Evolutionary conservation across 2,888 invertebrate species (phyloP).

Genomic region (Stenolophus ochropezus): DNA sequence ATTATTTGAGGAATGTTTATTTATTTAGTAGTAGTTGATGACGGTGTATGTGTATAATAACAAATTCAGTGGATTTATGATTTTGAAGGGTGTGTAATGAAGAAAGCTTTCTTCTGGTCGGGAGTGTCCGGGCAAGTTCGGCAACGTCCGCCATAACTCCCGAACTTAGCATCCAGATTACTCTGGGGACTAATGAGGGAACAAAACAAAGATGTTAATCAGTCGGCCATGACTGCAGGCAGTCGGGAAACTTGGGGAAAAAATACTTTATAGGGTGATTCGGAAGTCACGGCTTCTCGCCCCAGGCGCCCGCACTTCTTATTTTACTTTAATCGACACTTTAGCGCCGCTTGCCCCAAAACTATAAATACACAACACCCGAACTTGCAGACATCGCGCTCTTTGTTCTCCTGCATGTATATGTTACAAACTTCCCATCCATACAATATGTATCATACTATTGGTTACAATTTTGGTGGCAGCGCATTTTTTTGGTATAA

Average conservation of each 20-base stretch:
- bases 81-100: neutral
- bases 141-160: conserved; percentile 65
- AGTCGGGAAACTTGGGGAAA: conserved; percentile 11
- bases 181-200: conserved; percentile 68
- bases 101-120: neutral
- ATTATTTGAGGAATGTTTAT: no score
- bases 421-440: no score
- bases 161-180: conserved; percentile 69
- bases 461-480: no score
- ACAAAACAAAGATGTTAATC: conserved; percentile 69
- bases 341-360: neutral
- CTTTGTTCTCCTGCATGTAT: no score
- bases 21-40: no score
- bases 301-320: neutral
- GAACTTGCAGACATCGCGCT: no score
- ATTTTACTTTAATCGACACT: conserved; percentile 27
- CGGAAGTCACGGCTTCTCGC: conserved; percentile 27
- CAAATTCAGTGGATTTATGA: no score
- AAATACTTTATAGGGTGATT: conserved; percentile 44
- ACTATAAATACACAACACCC: no score
- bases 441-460: no score
- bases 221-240: conserved; percentile 67
- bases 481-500: no score
- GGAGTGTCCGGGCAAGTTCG: conserved; percentile 13
- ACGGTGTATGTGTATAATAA: no score